phyloP scores from a whole-genome alignment of 1,140 invertebrate species.

The Manduca sexta region DNA sequence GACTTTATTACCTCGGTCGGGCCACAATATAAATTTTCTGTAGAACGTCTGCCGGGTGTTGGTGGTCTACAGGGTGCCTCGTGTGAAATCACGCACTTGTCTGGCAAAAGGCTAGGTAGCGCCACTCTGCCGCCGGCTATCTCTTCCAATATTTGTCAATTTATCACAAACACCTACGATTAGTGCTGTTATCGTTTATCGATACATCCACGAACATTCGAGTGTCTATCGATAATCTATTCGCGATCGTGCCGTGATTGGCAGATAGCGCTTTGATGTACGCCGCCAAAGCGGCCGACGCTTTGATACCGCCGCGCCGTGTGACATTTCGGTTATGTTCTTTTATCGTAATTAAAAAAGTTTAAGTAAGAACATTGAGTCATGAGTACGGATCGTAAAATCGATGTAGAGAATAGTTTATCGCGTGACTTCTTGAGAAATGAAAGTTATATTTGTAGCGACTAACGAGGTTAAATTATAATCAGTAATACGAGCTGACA shows the following conservation, averaged over 20 bases:
- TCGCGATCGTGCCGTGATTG: constrained; percentile 30
- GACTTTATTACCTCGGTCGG: too few relatives aligned
- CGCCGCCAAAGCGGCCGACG: constrained; percentile 51
- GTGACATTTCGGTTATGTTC: constrained; percentile 13
- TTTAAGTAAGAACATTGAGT: neutral
- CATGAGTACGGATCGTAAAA: neutral
- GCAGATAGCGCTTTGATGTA: constrained; percentile 35
- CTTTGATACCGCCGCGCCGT: constrained; percentile 48
- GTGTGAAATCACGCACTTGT: too few relatives aligned
- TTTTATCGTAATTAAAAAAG: constrained; percentile 7
- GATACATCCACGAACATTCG: constrained; percentile 12
- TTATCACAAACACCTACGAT: constrained; percentile 20
- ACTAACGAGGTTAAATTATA: neutral
- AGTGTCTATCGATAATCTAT: constrained; percentile 18
- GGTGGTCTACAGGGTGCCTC: too few relatives aligned
- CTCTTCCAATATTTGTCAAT: constrained; percentile 15
- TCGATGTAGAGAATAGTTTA: neutral
- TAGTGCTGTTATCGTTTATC: constrained; percentile 17
- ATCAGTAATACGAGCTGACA: neutral
- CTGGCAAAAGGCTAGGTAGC: constrained; percentile 4
- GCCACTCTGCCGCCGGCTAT: neutral
- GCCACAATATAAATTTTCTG: too few relatives aligned
- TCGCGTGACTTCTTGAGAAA: neutral
- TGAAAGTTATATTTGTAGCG: neutral
- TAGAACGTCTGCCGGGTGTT: too few relatives aligned